Evolutionary conservation across 2,888 invertebrate species (phyloP).

Genomic region (Troglohyphantes excavatus): DNA sequence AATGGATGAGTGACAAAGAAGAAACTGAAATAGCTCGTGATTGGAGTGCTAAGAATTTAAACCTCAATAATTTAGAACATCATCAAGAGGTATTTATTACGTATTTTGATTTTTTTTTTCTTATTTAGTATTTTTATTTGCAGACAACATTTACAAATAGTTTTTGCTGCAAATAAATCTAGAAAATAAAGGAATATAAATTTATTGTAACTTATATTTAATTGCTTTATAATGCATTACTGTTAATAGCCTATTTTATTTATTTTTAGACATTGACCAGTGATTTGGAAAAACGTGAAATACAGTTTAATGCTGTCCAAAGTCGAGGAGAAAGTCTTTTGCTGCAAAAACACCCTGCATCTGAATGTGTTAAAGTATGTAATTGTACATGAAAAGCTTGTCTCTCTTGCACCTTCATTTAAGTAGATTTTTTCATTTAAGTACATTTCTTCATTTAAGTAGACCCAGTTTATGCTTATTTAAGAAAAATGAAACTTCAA

Average conservation of each 20-base stretch:
- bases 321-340: slow-evolving; percentile 96
- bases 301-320: slow-evolving; percentile 97
- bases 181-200: no score
- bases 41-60: slow-evolving; percentile 97
- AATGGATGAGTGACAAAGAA: slow-evolving; percentile 98
- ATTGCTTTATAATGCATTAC: background rate
- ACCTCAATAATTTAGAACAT: slow-evolving; percentile 94
- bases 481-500: background rate
- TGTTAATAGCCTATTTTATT: background rate
- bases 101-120: slow-evolving; percentile 80
- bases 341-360: slow-evolving; percentile 96
- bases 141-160: no score
- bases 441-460: background rate
- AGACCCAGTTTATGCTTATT: background rate
- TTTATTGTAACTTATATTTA: no score
- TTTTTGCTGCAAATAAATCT: no score
- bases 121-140: slow-evolving; percentile 3
- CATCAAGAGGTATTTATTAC: slow-evolving; percentile 91
- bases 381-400: background rate
- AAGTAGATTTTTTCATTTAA: background rate
- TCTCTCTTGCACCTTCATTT: background rate
- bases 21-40: slow-evolving; percentile 96
- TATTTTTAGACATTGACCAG: slow-evolving; percentile 94
- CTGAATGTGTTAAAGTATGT: slow-evolving; percentile 92
- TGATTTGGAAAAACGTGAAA: slow-evolving; percentile 96